A percentile compares a stretch with the other conserved stretches of the same genome.
phyloP scores from a whole-genome alignment of 2,888 invertebrate genomes.

The Euproctis similis region DNA sequence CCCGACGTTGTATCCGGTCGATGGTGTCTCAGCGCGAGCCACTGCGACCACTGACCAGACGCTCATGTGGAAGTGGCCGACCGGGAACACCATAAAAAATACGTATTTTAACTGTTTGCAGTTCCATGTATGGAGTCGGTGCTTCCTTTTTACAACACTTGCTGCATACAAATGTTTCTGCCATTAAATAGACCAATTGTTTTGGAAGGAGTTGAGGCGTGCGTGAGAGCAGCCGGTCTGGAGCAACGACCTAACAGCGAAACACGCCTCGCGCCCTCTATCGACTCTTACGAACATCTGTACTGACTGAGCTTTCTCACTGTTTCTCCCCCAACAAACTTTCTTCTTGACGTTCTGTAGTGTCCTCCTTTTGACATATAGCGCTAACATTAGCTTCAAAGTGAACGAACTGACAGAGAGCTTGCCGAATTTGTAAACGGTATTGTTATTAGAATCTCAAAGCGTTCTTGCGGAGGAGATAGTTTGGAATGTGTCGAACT shows the following conservation, averaged over 20 bases:
- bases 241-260: conserved; percentile 44
- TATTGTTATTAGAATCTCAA: conserved; percentile 1
- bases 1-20: not conserved
- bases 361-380: not conserved
- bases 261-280: conserved; percentile 31
- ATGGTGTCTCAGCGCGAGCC: not conserved
- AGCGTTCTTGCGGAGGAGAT: not conserved
- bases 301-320: conserved; percentile 17
- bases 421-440: not conserved
- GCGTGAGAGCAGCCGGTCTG: conserved; percentile 12
- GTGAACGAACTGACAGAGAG: not conserved
- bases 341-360: conserved; percentile 9
- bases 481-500: conserved; percentile 1
- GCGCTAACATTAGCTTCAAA: not conserved
- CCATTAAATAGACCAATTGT: too few relatives aligned
- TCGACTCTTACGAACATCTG: conserved; percentile 16
- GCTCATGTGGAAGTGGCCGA: conserved; percentile 1
- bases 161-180: too few relatives aligned
- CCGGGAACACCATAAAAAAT: conserved; percentile 18
- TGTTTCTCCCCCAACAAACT: conserved; percentile 9
- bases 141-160: not conserved
- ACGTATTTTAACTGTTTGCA: conserved; percentile 15
- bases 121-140: conserved; percentile 4
- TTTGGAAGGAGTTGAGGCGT: not conserved
- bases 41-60: too few relatives aligned